Evolutionary conservation across 64 coral and sea anemone genomes (phyloP).

Genomic region (Trachythela sp.): DNA sequence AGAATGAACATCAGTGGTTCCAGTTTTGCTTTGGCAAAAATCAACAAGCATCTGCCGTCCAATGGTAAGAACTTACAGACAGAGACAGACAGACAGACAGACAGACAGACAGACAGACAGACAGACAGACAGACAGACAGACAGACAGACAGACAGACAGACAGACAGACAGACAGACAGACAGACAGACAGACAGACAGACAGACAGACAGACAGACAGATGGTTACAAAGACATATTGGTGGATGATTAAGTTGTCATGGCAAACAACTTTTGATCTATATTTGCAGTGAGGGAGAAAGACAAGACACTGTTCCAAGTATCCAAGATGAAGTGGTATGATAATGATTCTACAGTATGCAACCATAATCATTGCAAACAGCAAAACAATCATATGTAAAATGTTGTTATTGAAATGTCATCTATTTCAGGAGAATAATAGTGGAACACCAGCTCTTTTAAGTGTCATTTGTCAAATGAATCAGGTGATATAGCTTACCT

Average conservation of each 20-base stretch:
- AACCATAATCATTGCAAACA: no score
- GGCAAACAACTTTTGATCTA: no score
- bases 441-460: background rate
- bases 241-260: no score
- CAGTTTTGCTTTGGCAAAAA: background rate
- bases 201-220: no score
- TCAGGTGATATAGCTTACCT: background rate
- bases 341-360: no score
- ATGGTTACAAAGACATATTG: no score
- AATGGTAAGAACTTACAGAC: background rate
- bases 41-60: background rate
- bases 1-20: background rate
- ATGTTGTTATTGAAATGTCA: background rate
- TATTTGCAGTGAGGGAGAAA: no score
- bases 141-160: background rate
- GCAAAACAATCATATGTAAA: background rate
- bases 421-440: background rate
- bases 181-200: no score
- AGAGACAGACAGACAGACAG: background rate
- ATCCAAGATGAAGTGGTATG: no score
- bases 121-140: background rate
- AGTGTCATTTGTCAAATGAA: constrained; percentile 5
- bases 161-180: no score
- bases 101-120: background rate
- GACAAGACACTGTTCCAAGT: no score